Conservation (phyloP, 1,140 invertebrate species). For the Hermetia illucens region DNA sequence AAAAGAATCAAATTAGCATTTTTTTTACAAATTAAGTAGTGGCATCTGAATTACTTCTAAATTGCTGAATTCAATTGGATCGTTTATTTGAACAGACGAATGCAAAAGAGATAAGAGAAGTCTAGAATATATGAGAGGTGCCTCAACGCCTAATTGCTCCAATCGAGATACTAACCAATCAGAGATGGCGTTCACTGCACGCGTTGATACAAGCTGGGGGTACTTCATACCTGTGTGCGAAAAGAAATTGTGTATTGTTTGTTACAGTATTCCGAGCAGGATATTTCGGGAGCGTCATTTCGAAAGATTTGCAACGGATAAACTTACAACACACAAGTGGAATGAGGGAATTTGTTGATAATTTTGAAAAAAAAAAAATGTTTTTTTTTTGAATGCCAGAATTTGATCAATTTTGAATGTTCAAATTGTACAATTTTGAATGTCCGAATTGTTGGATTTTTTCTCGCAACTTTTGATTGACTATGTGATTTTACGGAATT, state of each 20-base stretch:
- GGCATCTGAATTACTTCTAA: conserved; percentile 12
- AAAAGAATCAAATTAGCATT: too few species aligned
- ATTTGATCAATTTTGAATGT: neutral
- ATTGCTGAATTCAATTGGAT: conserved; percentile 13
- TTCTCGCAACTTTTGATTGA: too few species aligned
- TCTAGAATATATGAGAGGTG: conserved; percentile 13
- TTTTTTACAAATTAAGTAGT: too few species aligned
- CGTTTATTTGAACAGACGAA: conserved; percentile 15
- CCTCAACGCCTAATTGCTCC: conserved; percentile 15
- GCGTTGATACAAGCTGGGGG: conserved; percentile 14
- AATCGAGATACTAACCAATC: conserved; percentile 16
- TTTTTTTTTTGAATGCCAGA: neutral
- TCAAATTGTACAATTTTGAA: too few species aligned
- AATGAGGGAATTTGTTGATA: too few species aligned
- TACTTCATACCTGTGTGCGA: conserved; percentile 13
- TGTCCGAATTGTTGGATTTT: too few species aligned
- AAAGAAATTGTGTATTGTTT: neutral
- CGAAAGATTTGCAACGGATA: too few species aligned
- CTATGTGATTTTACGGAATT: too few species aligned
- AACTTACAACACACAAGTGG: too few species aligned
- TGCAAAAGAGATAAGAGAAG: conserved; percentile 15
- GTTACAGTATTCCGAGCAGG: neutral
- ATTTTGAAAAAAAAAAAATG: too few species aligned
- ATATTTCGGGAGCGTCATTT: neutral
- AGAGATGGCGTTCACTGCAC: conserved; percentile 15